These are phyloP conservation scores for Bradypus variegatus DNA, from an alignment of 2,797 vertebrate genomes.

Conservation along the genomic window DNA sequence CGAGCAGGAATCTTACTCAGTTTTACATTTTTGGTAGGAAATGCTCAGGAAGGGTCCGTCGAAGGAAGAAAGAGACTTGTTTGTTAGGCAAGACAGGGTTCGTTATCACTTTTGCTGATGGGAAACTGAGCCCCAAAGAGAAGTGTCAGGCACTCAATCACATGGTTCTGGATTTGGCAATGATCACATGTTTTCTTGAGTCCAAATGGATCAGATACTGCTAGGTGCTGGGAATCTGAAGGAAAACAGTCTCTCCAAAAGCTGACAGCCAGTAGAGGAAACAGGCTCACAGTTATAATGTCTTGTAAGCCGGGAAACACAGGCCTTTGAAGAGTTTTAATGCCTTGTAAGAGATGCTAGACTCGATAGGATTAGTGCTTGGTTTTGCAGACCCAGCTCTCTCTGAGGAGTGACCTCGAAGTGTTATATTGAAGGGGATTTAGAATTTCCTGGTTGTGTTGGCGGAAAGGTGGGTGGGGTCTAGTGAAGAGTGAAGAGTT, in stretches of 20 bases:
- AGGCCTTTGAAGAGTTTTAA: background rate
- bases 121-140: background rate
- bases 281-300: no score
- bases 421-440: background rate
- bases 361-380: rapidly evolving
- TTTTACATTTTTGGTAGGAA: background rate
- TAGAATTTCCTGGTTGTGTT: background rate
- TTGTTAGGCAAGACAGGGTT: background rate
- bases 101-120: background rate
- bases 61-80: background rate
- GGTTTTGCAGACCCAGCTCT: background rate
- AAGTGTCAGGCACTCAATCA: background rate
- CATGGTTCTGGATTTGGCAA: background rate
- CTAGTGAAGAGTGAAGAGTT: background rate
- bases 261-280: background rate
- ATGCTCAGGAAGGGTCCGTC: no score
- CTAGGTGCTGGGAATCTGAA: background rate
- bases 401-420: background rate
- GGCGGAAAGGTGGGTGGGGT: background rate
- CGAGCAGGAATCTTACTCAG: background rate
- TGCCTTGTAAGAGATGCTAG: background rate
- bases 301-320: background rate
- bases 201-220: rapidly evolving
- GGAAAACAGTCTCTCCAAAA: background rate
- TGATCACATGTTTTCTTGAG: background rate